Percentiles rank a stretch among this genome's conserved stretches.
Conservation (phyloP, 2,797 vertebrate genomes). For the Megalops cyprinoides region DNA sequence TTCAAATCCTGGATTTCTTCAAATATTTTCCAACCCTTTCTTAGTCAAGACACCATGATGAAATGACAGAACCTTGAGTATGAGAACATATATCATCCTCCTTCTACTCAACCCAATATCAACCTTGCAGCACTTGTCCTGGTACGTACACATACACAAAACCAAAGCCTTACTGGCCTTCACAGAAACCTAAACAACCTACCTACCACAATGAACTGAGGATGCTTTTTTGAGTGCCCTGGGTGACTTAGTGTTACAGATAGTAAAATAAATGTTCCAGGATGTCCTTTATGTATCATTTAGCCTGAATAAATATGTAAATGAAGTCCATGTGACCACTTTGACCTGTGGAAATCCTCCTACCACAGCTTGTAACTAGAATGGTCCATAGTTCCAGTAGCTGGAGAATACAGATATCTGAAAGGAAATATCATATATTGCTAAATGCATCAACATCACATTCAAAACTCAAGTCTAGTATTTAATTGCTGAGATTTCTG, state of each 20-base stretch:
- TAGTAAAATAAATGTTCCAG: not conserved
- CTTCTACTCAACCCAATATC: not conserved
- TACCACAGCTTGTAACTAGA: conserved; percentile 64
- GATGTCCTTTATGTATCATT: not conserved
- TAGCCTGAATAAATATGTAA: not conserved
- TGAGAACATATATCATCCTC: not conserved
- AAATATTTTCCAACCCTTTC: not conserved
- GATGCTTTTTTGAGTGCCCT: not conserved
- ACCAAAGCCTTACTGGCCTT: not conserved
- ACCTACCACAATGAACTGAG: not conserved
- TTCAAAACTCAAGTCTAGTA: no score
- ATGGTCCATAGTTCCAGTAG: conserved; percentile 94
- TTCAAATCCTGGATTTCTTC: not conserved
- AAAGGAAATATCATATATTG: conserved; percentile 32
- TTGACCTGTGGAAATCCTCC: not conserved
- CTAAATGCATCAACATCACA: not conserved
- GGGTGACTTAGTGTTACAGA: not conserved
- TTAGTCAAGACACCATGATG: not conserved
- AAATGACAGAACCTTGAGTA: not conserved
- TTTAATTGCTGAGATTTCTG: no score
- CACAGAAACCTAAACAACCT: not conserved
- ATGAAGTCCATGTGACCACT: not conserved
- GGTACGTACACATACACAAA: not conserved
- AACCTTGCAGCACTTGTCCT: not conserved
- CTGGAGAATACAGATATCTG: conserved; percentile 96